A percentile compares a stretch with the other conserved stretches of the same genome.
phyloP scores from a whole-genome alignment of 2,797 vertebrate species.

The Anguilla anguilla region DNA sequence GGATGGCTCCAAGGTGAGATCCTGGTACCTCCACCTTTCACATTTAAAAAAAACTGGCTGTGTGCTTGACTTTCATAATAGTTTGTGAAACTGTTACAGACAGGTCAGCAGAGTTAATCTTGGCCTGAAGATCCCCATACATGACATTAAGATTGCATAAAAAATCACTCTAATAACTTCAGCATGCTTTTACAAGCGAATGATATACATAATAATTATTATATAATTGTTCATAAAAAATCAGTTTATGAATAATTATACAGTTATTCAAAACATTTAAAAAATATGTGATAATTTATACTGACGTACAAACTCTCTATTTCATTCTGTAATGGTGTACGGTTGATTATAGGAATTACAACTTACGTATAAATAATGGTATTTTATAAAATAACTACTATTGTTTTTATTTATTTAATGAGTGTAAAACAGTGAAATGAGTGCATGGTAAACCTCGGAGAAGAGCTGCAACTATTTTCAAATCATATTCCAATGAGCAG shows the following conservation, averaged over 20 bases:
- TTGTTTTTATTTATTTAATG: not conserved
- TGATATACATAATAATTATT: too few relatives aligned
- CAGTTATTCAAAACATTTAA: too few relatives aligned
- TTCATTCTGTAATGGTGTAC: not conserved
- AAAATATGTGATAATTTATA: not conserved
- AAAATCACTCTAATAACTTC: too few relatives aligned
- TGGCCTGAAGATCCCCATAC: not conserved
- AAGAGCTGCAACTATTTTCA: not conserved
- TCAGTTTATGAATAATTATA: too few relatives aligned
- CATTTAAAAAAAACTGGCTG: too few relatives aligned
- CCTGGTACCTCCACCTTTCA: not conserved
- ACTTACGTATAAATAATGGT: not conserved
- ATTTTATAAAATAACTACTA: not conserved
- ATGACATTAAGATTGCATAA: not conserved
- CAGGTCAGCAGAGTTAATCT: not conserved
- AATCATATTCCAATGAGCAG: not conserved
- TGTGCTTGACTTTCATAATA: too few relatives aligned
- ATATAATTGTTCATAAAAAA: too few relatives aligned
- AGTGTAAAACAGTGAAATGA: not conserved
- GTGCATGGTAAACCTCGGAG: not conserved
- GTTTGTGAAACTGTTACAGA: not conserved
- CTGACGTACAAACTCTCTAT: not conserved
- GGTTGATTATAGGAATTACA: not conserved
- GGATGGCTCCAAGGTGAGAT: conserved; percentile 91
- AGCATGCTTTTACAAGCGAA: too few relatives aligned